Conservation (phyloP, 2,113 vertebrate genomes). For the Ammodytes dubius region DNA sequence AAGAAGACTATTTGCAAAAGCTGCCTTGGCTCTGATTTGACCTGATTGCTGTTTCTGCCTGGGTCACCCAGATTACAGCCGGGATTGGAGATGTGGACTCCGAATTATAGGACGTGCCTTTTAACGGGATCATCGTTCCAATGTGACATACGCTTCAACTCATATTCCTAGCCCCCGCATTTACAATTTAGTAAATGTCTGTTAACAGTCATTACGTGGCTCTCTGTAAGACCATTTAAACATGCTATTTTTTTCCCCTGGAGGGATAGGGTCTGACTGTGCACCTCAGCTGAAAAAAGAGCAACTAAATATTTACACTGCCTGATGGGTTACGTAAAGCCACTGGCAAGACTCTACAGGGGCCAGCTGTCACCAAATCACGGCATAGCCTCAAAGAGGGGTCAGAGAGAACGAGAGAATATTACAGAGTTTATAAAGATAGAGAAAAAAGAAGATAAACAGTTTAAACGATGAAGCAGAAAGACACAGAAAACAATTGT, state of each 20-base stretch:
- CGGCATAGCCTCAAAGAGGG: conserved; percentile 30
- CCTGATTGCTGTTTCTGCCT: conserved; percentile 77
- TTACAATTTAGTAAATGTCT: conserved; percentile 21
- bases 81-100: conserved; percentile 59
- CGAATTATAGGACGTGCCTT: conserved; percentile 49
- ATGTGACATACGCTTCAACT: conserved; percentile 21
- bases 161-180: background rate
- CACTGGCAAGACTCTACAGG: conserved; percentile 52
- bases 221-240: conserved; percentile 10
- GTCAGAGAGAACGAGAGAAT: conserved; percentile 33
- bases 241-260: conserved; percentile 30
- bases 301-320: conserved; percentile 49
- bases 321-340: conserved; percentile 69
- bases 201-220: conserved; percentile 16
- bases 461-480: conserved; percentile 37
- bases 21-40: conserved; percentile 78
- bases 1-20: conserved; percentile 79
- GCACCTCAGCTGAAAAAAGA: conserved; percentile 35
- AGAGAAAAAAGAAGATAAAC: conserved; percentile 17
- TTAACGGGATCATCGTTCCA: conserved; percentile 48
- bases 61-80: conserved; percentile 78
- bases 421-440: conserved; percentile 39
- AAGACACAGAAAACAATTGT: conserved; percentile 35
- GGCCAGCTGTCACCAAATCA: conserved; percentile 70
- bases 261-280: background rate